phyloP scores from a whole-genome alignment of 2,888 invertebrate genomes.

The Acronicta leporina region DNA sequence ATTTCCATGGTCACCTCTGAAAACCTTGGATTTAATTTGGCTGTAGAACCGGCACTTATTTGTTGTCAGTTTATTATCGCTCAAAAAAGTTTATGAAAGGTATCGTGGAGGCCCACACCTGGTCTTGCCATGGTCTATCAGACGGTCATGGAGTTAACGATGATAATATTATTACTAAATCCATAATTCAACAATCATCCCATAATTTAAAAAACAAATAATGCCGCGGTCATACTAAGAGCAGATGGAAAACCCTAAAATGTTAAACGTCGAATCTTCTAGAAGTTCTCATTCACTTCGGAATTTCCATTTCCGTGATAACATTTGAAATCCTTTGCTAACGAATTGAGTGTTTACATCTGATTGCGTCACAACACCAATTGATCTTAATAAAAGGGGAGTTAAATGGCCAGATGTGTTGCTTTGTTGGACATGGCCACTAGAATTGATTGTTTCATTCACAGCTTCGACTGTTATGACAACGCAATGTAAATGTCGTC shows the following conservation, averaged over 20 bases:
- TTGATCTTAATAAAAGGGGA: slow-evolving; percentile 78
- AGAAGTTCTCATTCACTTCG: background rate
- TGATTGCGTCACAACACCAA: slow-evolving; percentile 69
- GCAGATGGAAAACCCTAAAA: slow-evolving; percentile 15
- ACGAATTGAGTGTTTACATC: slow-evolving; percentile 59
- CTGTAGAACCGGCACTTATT: background rate
- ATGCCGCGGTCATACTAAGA: background rate
- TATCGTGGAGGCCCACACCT: too few species aligned
- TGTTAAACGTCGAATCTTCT: slow-evolving; percentile 8
- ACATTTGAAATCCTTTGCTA: slow-evolving; percentile 38
- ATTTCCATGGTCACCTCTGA: background rate
- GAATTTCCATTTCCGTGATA: slow-evolving; percentile 24
- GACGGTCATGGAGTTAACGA: background rate
- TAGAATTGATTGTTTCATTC: slow-evolving; percentile 52
- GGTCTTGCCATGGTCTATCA: slow-evolving; percentile 1
- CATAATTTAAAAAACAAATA: background rate
- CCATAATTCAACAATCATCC: background rate
- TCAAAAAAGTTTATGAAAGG: too few species aligned
- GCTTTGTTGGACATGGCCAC: slow-evolving; percentile 42
- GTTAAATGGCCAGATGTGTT: slow-evolving; percentile 66
- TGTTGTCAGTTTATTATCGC: slow-evolving; percentile 5
- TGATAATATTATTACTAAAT: background rate
- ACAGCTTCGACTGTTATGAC: slow-evolving; percentile 28
- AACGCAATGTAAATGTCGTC: slow-evolving; percentile 21
- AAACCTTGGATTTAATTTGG: slow-evolving; percentile 8